These are phyloP conservation scores for Toxotes jaculatrix DNA, from an alignment of 2,113 vertebrate species.

Conservation along the genomic window DNA sequence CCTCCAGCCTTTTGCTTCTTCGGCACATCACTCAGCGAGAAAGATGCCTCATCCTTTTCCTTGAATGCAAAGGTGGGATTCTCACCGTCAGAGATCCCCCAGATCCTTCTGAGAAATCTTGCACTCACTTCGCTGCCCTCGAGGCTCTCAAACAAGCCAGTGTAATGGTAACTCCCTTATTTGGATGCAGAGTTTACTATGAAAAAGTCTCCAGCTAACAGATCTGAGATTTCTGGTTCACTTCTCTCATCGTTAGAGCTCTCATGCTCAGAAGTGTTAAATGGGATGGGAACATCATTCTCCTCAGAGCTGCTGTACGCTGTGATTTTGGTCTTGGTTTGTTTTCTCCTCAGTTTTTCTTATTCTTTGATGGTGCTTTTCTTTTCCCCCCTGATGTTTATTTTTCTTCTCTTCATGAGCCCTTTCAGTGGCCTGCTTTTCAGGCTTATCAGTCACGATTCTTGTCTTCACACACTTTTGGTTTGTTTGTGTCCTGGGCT, in stretches of 20 bases:
- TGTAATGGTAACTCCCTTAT: neutral
- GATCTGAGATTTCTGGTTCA: neutral
- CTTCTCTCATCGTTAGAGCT: neutral
- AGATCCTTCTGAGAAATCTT: neutral
- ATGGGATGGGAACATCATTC: neutral
- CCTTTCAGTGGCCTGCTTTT: neutral
- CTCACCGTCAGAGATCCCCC: neutral
- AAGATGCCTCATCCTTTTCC: neutral
- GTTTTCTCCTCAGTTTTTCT: slow-evolving; percentile 1
- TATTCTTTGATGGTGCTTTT: neutral
- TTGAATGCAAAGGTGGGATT: slow-evolving; percentile 18
- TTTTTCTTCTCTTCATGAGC: slow-evolving; percentile 1
- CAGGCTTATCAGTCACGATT: slow-evolving; percentile 12
- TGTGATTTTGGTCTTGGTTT: neutral
- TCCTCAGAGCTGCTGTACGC: neutral
- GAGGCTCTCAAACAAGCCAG: neutral
- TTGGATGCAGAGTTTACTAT: neutral
- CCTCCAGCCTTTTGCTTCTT: slow-evolving; percentile 2
- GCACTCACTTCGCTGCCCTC: neutral
- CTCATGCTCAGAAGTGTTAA: slow-evolving; percentile 8
- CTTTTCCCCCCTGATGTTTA: neutral
- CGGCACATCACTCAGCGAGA: neutral
- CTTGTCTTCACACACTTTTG: slow-evolving; percentile 7
- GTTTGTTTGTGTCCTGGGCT: slow-evolving; percentile 29
- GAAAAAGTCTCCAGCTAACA: slow-evolving; percentile 9